Conservation (phyloP, 2,113 vertebrate species). For the Tenebrosternarchus preto region DNA sequence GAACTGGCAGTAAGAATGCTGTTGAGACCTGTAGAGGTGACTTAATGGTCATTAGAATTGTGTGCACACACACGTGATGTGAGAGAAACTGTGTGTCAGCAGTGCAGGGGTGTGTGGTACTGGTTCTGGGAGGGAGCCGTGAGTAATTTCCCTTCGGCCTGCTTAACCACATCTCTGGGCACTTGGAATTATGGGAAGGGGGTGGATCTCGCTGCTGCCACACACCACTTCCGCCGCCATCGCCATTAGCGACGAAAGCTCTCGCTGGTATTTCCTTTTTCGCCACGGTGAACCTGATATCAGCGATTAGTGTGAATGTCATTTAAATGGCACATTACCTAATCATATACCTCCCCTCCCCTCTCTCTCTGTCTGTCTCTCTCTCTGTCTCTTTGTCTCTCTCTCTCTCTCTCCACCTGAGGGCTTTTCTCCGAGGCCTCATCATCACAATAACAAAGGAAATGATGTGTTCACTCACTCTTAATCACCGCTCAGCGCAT, state of each 20-base stretch:
- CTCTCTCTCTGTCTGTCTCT: constrained; percentile 6
- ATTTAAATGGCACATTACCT: constrained; percentile 77
- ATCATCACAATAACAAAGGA: constrained; percentile 63
- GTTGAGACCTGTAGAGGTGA: not conserved
- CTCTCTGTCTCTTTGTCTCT: constrained; percentile 4
- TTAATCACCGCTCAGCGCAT: constrained; percentile 65
- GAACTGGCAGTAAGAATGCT: not conserved
- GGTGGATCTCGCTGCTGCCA: constrained; percentile 46
- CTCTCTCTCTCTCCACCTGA: constrained; percentile 57
- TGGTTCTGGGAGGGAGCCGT: constrained; percentile 23
- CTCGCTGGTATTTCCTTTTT: constrained; percentile 61
- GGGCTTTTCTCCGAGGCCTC: constrained; percentile 63
- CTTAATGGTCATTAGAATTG: constrained; percentile 4
- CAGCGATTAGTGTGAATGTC: constrained; percentile 72
- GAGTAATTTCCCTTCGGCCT: constrained; percentile 40
- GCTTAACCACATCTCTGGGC: constrained; percentile 55
- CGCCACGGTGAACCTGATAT: constrained; percentile 67
- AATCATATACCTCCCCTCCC: constrained; percentile 63
- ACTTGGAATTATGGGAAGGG: constrained; percentile 62
- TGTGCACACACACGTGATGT: not conserved
- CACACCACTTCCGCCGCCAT: constrained; percentile 40
- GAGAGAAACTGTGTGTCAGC: not conserved
- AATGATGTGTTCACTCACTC: constrained; percentile 70
- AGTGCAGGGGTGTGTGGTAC: not conserved
- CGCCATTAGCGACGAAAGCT: constrained; percentile 51